Base-by-base conservation (phyloP, 2,888 invertebrate species). In the Amblyteles armatorius region DNA sequence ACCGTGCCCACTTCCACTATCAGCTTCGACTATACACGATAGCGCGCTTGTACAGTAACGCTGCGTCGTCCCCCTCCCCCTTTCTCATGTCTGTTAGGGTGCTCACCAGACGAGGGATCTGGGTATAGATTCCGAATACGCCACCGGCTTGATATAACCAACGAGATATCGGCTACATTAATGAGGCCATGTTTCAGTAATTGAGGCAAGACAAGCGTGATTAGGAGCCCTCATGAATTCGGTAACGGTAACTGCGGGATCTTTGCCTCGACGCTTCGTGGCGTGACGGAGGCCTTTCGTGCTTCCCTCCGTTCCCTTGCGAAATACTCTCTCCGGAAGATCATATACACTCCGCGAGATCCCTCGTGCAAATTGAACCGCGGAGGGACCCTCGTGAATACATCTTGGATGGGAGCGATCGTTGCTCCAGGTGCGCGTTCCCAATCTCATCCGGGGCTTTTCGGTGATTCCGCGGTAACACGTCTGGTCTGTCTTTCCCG, bases 111-210 rank as follows among this genome's bases (percentile, higher is more conserved):
- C 11, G 57, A 57, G 63, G 48, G 63, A 74, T 52, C 68, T 48
- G 69, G 48, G 29, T 55, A 76, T 57, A 26, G 48, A 50, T 80
- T 65, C 52, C 60, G 76, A 19, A 29, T 33, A 22, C 63, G 71
- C 60, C 71, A 36, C 60, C 55, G 68, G 69, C 76, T 76, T 60
- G 73, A 84, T 84, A 81, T 63, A 78, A 73, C 80, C 83, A 69
- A 69, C 73, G 44, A 81, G 84, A 82, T 84, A 84, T 79, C 74
- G 71, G n/a, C 79, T 68, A 84, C 77, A 84, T 84, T 82, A 82
- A 79, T 76, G 82, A 84, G 67, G 77, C 65, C 74, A 36, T 86
- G 81, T 84, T 84, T 84, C 78, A 48, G 68, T 84, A 84, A 86
- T 84, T 84, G 81, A 81, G 81, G 69, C 81, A 77, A 74, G 74